Base-by-base conservation (phyloP, 2,113 vertebrate genomes). In the Actinemys pallida region DNA sequence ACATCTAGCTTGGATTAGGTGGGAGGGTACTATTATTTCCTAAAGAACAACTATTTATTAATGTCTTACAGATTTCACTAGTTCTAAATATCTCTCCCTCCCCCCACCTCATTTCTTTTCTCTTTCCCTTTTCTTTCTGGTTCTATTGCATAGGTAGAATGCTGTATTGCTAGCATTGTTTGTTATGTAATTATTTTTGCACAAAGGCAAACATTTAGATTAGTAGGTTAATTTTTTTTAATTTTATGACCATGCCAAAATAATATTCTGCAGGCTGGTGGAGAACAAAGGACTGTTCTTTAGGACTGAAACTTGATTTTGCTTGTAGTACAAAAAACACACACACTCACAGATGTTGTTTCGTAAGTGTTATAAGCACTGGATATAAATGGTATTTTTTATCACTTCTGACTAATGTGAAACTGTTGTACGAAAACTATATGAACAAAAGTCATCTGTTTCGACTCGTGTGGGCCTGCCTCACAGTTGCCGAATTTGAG, bases 361-460 rank as follows among this genome's bases (percentile, higher is more conserved):
- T 99, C 98, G 91, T 98, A 99, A 99, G 99, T 99, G 99, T 99
- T 99, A 98, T 99, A 99, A 99, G 99, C 99, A 99, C 99, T 99
- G 99, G 99, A 99, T 99, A 99, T 99, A 99, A 99, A 99, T 99
- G 99, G 99, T 99, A 99, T 99, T 99, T 99, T 99, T 99, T 99
- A 99, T 99, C 99, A 99, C 99, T 99, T 99, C 99, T 99, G 99
- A 99, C 99, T 99, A 99, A 99, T 99, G 99, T 99, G 99, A 99
- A 99, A 98, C 99, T 99, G 99, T 99, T 99, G 98, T 99, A 99
- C 97, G 97, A 99, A 99, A 98, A 98, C 98, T 98, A 98, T 98
- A 99, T 98, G 98, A 99, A 99, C 99, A 99, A 99, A 99, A 99
- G 98, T 98, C 98, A 98, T 99, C 99, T 98, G 99, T 99, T 98